A percentile compares a stretch with the other conserved stretches of the same genome.
Evolutionary conservation across 2,888 invertebrate species (phyloP).

Genomic region (Notodonta dromedarius): DNA sequence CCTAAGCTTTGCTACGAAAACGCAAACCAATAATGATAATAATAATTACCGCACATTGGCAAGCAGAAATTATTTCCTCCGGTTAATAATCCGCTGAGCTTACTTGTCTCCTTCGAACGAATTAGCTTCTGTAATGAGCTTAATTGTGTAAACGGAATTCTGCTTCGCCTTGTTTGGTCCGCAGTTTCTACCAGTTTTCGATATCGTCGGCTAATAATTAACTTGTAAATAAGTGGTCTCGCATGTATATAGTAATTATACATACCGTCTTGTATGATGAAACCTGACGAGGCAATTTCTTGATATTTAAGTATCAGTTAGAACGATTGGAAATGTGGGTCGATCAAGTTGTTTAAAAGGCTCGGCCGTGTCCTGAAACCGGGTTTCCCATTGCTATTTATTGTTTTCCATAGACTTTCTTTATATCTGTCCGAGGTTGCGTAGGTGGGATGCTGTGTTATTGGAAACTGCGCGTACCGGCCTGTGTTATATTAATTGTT

Average conservation of each 20-base stretch:
- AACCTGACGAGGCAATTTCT: conserved; percentile 30
- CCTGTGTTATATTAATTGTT: no score
- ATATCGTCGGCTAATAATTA: conserved; percentile 50
- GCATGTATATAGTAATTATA: conserved; percentile 29
- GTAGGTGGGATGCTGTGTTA: not conserved
- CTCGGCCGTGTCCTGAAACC: not conserved
- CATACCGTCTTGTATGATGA: conserved; percentile 30
- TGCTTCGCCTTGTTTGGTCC: conserved; percentile 50
- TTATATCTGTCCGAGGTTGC: not conserved
- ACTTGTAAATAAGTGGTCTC: conserved; percentile 39
- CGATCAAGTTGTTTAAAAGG: not conserved
- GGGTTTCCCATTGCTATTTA: not conserved
- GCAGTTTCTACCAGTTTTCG: conserved; percentile 44
- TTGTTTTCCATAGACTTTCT: not conserved
- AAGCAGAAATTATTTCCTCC: conserved; percentile 68
- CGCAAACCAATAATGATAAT: conserved; percentile 57
- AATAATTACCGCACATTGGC: conserved; percentile 62
- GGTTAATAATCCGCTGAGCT: conserved; percentile 57
- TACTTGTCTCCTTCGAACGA: conserved; percentile 70
- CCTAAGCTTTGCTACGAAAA: conserved; percentile 51
- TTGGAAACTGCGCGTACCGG: not conserved
- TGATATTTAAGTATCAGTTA: conserved; percentile 15
- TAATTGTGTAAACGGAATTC: conserved; percentile 72
- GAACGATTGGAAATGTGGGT: not conserved
- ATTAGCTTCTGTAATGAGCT: conserved; percentile 67